Evolutionary conservation across 2,113 vertebrate genomes (phyloP), one percentile per base, ranked within the genome.

Genomic region (Gasterosteus nipponicus): DNA sequence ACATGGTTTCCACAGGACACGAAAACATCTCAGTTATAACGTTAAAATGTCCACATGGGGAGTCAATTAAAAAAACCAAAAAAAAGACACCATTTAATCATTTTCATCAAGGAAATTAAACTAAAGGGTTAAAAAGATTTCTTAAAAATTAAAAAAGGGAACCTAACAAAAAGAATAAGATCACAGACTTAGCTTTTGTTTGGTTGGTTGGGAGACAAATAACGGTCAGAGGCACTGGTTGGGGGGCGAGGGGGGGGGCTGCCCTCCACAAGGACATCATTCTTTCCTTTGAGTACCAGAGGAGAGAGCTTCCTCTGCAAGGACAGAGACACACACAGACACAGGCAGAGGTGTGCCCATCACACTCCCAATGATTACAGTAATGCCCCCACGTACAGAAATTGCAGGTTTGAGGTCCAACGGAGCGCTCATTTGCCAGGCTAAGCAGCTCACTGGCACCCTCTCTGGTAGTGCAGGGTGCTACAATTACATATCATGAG

Each of bases 201-300:
- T 84, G 78, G 85, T 86, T 84, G 78, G 85, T 67, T 86, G 75
- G 77, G 77, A 75, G 65, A 69, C 77, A 39, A 78, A 64, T 41
- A 86, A 81, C 29, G 81, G 74, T 87, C 79, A 79, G 85, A 92
- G 92, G 92, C 91, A 93, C 91, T 93, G 82, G 78, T 87, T 89
- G 49, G 57, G 54, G 69, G 71, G 51, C 51, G 53, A n/a, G 69
- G 68, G 72, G 47, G 8, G 70, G 66, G 72, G 54, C 49, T 74
- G 67, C 67, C 75, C 73, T 77, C 49, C 2, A 75, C 46, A 8
- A 73, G 22, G 59, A 73, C 62, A 22, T 47, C 11, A 31, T 64
- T 54, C 42, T 76, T 86, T 72, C 71, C 49, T 69, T 81, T 35
- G 51, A 71, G 75, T 42, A 65, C 77, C 60, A 63, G 78, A 77